Evolutionary conservation across 2,113 vertebrate species (phyloP).

Genomic region (Sitta europaea): DNA sequence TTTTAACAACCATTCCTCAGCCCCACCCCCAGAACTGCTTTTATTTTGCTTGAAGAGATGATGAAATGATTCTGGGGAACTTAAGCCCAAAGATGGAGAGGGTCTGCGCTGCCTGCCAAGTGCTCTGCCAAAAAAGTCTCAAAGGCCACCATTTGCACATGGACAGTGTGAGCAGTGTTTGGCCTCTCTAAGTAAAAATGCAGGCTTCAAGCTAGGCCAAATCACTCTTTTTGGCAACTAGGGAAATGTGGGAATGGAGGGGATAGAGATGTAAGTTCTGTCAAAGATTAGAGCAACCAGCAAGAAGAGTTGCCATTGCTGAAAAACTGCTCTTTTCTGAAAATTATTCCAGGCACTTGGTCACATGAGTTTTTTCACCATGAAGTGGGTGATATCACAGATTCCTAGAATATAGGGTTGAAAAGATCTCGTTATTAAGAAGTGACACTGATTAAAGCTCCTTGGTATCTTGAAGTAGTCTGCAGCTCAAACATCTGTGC

Average conservation of each 20-base stretch:
- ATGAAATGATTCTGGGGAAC: neutral
- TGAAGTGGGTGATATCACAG: neutral
- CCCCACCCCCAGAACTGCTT: neutral
- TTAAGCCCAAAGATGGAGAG: neutral
- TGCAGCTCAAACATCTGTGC: neutral
- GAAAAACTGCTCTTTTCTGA: neutral
- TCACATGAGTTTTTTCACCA: neutral
- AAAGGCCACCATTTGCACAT: neutral
- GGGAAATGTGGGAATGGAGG: neutral
- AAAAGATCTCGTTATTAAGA: neutral
- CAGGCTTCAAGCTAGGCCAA: neutral
- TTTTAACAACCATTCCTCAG: neutral
- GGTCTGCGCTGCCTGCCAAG: neutral
- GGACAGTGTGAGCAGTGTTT: neutral
- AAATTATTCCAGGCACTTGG: neutral
- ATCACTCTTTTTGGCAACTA: neutral
- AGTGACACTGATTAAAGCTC: neutral
- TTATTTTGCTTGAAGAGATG: slow-evolving; percentile 7
- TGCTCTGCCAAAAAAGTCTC: neutral
- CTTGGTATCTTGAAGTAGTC: neutral
- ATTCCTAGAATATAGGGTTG: neutral
- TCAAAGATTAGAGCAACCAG: neutral
- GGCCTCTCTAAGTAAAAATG: neutral
- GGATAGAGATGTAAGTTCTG: neutral
- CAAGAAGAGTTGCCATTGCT: neutral